Evolutionary conservation across 2,113 vertebrate genomes (phyloP).

Genomic region (Paramormyrops kingsleyae): DNA sequence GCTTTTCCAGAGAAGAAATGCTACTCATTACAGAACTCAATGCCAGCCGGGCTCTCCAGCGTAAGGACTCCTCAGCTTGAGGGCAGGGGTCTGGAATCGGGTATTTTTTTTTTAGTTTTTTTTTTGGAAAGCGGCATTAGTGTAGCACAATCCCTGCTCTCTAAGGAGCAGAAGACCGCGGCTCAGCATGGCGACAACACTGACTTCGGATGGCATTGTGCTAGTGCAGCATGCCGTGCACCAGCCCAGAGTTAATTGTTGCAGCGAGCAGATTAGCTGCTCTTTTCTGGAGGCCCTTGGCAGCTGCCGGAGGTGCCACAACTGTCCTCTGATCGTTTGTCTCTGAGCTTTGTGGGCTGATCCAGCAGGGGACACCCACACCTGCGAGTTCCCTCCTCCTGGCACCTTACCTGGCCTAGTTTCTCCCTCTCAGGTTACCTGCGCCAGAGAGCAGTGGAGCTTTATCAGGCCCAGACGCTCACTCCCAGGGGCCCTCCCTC

Average conservation of each 20-base stretch:
- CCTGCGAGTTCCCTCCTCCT: constrained; percentile 42
- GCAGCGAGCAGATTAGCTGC: constrained; percentile 5
- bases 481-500: constrained; percentile 53
- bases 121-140: neutral
- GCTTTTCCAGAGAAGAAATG: neutral
- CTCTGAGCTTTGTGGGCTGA: constrained; percentile 26
- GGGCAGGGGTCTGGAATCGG: neutral
- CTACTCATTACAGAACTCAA: neutral
- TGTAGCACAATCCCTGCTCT: neutral
- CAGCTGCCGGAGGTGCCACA: neutral
- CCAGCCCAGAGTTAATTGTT: neutral
- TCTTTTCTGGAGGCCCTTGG: constrained; percentile 1
- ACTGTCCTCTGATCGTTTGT: constrained; percentile 1
- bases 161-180: neutral
- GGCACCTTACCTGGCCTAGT: constrained; percentile 46
- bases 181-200: neutral
- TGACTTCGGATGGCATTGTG: neutral
- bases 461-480: constrained; percentile 59
- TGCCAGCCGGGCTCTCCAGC: neutral
- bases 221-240: neutral
- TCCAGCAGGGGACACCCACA: constrained; percentile 28
- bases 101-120: neutral
- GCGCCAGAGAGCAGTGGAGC: constrained; percentile 49
- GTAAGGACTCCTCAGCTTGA: neutral
- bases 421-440: constrained; percentile 59